Base-by-base conservation (phyloP, 2,888 invertebrate species). In the Cetonia aurata region DNA sequence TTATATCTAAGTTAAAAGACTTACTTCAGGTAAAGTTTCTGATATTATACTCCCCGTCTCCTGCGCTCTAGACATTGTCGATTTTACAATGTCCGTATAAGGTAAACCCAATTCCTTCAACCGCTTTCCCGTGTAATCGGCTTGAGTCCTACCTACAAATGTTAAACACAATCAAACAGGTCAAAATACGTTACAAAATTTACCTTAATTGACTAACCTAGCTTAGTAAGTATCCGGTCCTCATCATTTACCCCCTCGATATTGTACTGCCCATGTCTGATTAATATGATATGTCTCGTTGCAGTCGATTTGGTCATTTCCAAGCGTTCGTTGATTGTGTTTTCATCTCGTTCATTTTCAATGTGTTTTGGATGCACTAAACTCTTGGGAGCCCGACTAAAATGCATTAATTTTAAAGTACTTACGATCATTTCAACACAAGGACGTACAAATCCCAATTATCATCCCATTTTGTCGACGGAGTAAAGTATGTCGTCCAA, bases 221-320 rank as follows among this genome's bases (percentile, higher is more conserved):
- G 86, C 56, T 90, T 88, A 0, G 98, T 98, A 10, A 98, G 88
- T 66, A 86, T 86, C 78, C 93, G 88, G 19, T 95, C 91, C 6
- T 87, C 85, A 80, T 97, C 96, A 0, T 86, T 88, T 37, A 85
- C 83, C 0, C 94, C 96, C 9, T 89, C 86, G 48, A 92, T 84
- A 78, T 96, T 89, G 82, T 99, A 99, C 83, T 99, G 98, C 0
- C 99, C 99, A 84, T 99, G 99, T 48, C 99, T 88, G 71, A 99
- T 93, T 13, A 99, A 87, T 76, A 99, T 89, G 65, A 99, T 84
- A 82, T 98, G 95, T n/a, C 98, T 85, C 0, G 89, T 88, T 0
- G 92, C 91, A 75, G 82, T 87, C 0, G 89, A 85, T 76, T 87
- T 90, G 0, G 86, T 84, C 69, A 89, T 88, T 76, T 92, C 92